Percentiles rank a stretch among this genome's conserved stretches.
These are phyloP conservation scores for Cottoperca gobio DNA, from an alignment of 2,797 vertebrate genomes.

Conservation along the genomic window DNA sequence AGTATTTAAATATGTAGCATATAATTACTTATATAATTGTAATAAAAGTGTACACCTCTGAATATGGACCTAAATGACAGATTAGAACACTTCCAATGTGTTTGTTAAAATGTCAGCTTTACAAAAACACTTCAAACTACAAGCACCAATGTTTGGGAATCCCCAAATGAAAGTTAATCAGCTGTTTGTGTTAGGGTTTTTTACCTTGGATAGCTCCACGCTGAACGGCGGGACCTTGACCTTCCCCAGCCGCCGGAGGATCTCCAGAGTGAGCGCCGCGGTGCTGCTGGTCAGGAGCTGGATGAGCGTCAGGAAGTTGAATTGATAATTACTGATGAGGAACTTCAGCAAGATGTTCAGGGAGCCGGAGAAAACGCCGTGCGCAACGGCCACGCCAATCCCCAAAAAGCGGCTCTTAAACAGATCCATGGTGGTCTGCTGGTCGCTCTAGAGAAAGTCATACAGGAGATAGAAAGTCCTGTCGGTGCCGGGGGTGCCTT, in stretches of 20 bases:
- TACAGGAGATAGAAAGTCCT: background rate
- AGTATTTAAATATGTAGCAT: too few relatives aligned
- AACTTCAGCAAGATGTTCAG: conserved; percentile 97
- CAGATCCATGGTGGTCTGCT: conserved; percentile 81
- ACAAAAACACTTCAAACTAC: too few relatives aligned
- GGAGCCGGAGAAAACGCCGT: conserved; percentile 96
- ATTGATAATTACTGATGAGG: conserved; percentile 91
- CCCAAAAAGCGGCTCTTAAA: conserved; percentile 88
- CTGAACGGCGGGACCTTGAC: conserved; percentile 92
- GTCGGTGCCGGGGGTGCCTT: background rate
- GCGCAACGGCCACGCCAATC: conserved; percentile 93
- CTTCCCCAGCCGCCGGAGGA: conserved; percentile 88
- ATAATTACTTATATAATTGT: too few relatives aligned
- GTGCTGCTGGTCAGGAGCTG: conserved; percentile 93
- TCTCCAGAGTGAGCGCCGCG: conserved; percentile 91
- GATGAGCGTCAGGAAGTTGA: conserved; percentile 93
- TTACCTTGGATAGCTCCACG: conserved; percentile 88
- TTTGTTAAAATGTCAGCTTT: too few relatives aligned
- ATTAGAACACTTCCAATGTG: too few relatives aligned
- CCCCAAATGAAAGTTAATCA: too few relatives aligned
- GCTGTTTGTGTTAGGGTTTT: background rate
- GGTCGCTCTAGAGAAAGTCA: background rate
- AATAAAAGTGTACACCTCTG: background rate
- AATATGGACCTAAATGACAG: background rate
- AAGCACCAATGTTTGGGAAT: too few relatives aligned